Evolutionary conservation across 2,888 invertebrate species (phyloP), one percentile per base, ranked within the genome.

Genomic region (Ethmia dodecea): DNA sequence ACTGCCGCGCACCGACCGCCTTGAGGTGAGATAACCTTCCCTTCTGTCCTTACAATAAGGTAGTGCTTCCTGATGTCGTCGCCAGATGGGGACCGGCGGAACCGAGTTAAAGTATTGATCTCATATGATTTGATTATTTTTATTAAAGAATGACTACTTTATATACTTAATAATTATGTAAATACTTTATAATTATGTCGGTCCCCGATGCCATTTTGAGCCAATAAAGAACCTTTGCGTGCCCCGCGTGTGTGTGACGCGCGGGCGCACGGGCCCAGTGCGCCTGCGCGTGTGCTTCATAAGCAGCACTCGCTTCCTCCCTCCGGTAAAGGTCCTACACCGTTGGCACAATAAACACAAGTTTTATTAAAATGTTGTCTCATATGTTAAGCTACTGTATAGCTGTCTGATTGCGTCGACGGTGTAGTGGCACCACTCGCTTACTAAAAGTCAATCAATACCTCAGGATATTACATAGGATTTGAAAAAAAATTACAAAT

Each of bases 1-100:
- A 89, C 90, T 96, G 90, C 94, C 95, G 63, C 93, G 97, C 86
- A 93, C 96, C 77, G 97, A 97, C 88, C 92, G 97, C 89, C 92
- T 97, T 88, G 97, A 97, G 96, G 97, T 97, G 91, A 91, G 92
- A 43, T 38, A 38, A 29, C 42, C 26, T 63, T 62, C 37, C 58
- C 65, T 67, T 61, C 60, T 64, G 67, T 57, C 55, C 4, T 13
- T 18, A n/a, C 18, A 11, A 9, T 26, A 27, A 6, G 12, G 8
- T 31, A 31, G 31, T 13, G 31, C 31, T 31, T 31, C 14, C 28
- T 25, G 14, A 25, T 31, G 31, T 24, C 26, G 25, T 26, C 32
- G 2, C 5, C 6, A 10, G 13, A 33, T 26, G 28, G 33, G 33
- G 28, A 22, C 28, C 33, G 28, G 28, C 13, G 2, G 15, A 25